Conservation (phyloP, 2,113 vertebrate genomes). For the Strix aluco region DNA sequence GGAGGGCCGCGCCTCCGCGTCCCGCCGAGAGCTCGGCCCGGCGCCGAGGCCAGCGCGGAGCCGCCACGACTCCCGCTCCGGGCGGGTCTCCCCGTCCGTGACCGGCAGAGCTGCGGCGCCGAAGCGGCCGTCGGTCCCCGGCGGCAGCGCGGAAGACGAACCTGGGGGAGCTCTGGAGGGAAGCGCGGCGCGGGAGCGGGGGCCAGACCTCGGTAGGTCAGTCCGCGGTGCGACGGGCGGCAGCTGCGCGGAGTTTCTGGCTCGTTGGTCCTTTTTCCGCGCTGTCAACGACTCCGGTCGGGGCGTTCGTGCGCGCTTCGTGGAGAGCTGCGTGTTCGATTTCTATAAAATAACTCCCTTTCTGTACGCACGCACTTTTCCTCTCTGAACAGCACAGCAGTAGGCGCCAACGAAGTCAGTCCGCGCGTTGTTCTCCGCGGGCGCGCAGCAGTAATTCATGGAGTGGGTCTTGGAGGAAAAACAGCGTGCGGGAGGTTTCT, state of each 20-base stretch:
- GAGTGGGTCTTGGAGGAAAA: not conserved
- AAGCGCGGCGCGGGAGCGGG: no score
- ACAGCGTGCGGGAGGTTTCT: fast-evolving
- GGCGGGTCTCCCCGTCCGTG: not conserved
- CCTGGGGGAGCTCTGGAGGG: not conserved
- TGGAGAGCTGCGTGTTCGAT: not conserved
- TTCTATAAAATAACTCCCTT: not conserved
- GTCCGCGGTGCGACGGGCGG: not conserved
- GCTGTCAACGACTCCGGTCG: not conserved
- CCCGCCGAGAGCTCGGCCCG: not conserved
- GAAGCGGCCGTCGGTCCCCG: not conserved
- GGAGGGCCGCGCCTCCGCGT: not conserved
- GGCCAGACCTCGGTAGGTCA: not conserved
- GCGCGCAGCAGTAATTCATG: not conserved
- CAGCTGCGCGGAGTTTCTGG: not conserved
- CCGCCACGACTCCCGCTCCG: not conserved
- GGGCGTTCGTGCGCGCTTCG: not conserved
- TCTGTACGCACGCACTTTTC: not conserved
- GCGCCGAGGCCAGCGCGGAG: not conserved
- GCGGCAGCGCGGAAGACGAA: not conserved
- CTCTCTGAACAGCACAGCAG: not conserved
- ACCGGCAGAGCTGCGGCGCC: not conserved
- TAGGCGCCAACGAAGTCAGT: not conserved
- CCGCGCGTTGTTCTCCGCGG: not conserved
- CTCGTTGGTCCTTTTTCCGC: not conserved